Base-by-base conservation (phyloP, 2,888 invertebrate species). In the Amphipoea lucens region DNA sequence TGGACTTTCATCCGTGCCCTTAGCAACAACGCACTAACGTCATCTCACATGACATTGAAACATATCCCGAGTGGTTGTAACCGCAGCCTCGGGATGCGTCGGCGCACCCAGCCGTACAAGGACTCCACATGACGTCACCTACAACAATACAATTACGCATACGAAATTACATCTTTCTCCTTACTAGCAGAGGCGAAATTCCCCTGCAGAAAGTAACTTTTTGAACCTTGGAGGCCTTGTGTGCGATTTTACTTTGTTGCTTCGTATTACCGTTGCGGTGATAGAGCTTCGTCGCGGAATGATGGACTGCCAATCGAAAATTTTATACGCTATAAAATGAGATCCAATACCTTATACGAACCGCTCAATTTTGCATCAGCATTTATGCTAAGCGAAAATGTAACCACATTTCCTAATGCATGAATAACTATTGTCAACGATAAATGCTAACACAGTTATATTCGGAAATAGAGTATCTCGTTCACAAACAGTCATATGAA, bases 101-200 rank as follows among this genome's bases (percentile, higher is more conserved):
- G 92, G 90, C 87, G 94, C 96, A 95, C 91, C 96, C 91, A 92
- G 94, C 95, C 96, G 95, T 95, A 93, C 96, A 97, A 97, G 97
- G 97, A 94, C 97, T 94, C 90, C 57, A 83, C 88, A 86, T 94
- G 93, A 94, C 95, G 94, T 95, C 95, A 95, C 90, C 83, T 87
- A 83, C 92, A 90, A 88, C 93, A 93, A 93, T 89, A 84, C 79
- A 79, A 85, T 90, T 90, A 90, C 93, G 91, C 85, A 87, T 90
- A 86, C 83, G 42, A 88, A 78, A 83, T 85, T 67, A 80, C 79
- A 86, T 94, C 90, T 91, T 91, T 90, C 87, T 81, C 83, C 87
- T 76, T 90, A 84, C 81, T 60, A 79, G 77, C 79, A 91, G 80
- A 85, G 90, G 76, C 70, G 82, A 92, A 87, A 89, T 85, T 93